A percentile compares a stretch with the other conserved stretches of the same genome.
phyloP scores from a whole-genome alignment of 2,113 vertebrate genomes.

The Deroptyus accipitrinus region DNA sequence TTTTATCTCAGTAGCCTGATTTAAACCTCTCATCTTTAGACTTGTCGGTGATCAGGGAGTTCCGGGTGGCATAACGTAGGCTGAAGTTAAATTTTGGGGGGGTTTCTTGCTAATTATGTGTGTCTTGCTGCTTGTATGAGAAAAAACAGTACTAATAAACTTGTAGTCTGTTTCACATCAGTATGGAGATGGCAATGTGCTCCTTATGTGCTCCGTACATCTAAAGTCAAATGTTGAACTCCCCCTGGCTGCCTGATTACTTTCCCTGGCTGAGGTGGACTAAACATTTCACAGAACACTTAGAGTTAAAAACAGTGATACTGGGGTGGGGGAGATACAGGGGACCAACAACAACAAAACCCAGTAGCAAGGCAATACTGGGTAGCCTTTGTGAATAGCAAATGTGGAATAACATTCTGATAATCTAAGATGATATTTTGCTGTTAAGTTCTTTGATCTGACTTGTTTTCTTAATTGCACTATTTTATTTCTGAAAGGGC shows the following conservation, averaged over 20 bases:
- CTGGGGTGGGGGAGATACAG: neutral
- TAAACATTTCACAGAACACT: neutral
- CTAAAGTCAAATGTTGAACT: neutral
- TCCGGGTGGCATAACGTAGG: neutral
- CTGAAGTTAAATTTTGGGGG: neutral
- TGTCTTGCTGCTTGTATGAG: neutral
- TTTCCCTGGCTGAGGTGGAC: neutral
- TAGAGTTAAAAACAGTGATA: neutral
- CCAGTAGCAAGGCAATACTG: neutral
- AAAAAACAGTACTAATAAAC: accelerated
- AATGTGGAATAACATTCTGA: neutral
- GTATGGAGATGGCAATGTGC: neutral
- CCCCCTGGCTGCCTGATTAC: neutral
- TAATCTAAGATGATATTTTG: neutral
- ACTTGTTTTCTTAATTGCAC: neutral
- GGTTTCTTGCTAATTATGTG: neutral
- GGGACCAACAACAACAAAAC: neutral
- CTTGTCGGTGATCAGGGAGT: neutral
- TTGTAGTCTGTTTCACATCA: neutral
- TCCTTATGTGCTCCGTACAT: neutral
- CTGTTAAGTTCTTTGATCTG: neutral
- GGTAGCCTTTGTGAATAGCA: neutral
- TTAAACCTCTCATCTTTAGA: neutral
- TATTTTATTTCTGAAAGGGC: neutral
- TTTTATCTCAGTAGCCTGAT: neutral